phyloP scores from a whole-genome alignment of 2,113 vertebrate species.

The Sinocyclocheilus maitianheensis region DNA sequence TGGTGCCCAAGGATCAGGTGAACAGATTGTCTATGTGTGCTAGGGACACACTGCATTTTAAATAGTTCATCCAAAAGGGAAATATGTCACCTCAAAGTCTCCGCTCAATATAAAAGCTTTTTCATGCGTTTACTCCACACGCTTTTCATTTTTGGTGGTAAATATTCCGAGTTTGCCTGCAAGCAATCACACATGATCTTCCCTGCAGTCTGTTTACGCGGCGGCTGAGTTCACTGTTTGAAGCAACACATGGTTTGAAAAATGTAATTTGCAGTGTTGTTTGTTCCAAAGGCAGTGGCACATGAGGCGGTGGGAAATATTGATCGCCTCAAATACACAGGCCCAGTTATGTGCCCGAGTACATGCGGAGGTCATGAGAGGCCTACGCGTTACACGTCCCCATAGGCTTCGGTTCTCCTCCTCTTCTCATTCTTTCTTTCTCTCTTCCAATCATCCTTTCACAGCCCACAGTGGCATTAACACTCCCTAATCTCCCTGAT shows the following conservation, averaged over 20 bases:
- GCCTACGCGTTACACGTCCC: slow-evolving; percentile 56
- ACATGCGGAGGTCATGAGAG: slow-evolving; percentile 56
- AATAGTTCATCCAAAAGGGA: slow-evolving; percentile 29
- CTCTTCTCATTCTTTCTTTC: slow-evolving; percentile 49
- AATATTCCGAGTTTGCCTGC: background rate
- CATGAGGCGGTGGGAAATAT: slow-evolving; percentile 18
- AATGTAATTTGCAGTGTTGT: slow-evolving; percentile 5
- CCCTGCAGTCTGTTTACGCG: slow-evolving; percentile 27
- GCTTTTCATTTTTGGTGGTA: slow-evolving; percentile 17
- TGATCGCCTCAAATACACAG: background rate
- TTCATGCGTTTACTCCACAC: slow-evolving; percentile 12
- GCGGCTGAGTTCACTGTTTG: slow-evolving; percentile 16
- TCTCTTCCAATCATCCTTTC: slow-evolving; percentile 57
- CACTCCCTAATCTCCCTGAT: slow-evolving; percentile 61
- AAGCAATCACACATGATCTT: slow-evolving; percentile 19
- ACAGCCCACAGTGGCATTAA: slow-evolving; percentile 58
- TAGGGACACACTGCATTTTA: slow-evolving; percentile 50
- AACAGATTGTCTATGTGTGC: slow-evolving; percentile 52
- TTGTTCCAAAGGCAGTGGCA: slow-evolving; percentile 4
- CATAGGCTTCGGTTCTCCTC: slow-evolving; percentile 49
- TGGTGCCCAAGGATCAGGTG: slow-evolving; percentile 53
- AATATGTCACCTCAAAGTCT: slow-evolving; percentile 30
- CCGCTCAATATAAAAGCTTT: slow-evolving; percentile 31
- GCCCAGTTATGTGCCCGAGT: background rate
- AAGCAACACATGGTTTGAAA: slow-evolving; percentile 19